These are phyloP conservation scores for Garrulus glandarius DNA, from an alignment of 2,797 vertebrate genomes.

Conservation along the genomic window DNA sequence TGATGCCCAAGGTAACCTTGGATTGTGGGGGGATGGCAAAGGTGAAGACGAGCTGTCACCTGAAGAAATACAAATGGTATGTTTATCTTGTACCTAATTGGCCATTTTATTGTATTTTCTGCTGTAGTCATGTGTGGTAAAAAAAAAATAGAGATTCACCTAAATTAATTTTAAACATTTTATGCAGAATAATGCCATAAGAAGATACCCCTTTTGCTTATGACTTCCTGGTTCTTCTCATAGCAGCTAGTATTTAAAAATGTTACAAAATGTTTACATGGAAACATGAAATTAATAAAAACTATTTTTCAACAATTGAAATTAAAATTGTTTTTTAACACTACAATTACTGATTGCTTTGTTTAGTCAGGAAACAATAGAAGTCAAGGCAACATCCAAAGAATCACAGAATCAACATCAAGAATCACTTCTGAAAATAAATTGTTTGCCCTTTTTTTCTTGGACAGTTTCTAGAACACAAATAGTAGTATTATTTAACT, in stretches of 20 bases:
- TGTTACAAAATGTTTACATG: background rate
- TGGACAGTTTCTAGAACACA: background rate
- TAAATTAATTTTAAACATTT: background rate
- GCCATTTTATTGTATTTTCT: background rate
- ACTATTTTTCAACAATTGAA: background rate
- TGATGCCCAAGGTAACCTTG: slow-evolving; percentile 74
- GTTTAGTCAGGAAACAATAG: background rate
- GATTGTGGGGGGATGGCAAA: slow-evolving; percentile 83
- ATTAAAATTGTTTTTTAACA: background rate
- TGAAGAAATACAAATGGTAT: slow-evolving; percentile 97
- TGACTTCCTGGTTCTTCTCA: background rate
- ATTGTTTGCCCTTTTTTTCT: background rate
- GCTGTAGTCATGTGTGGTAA: background rate
- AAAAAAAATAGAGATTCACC: background rate
- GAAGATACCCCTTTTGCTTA: background rate
- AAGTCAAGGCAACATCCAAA: background rate
- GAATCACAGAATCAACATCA: no score
- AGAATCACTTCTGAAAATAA: background rate
- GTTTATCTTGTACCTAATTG: background rate
- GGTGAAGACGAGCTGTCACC: slow-evolving; percentile 93
- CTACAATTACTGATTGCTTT: background rate
- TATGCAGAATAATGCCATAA: background rate
- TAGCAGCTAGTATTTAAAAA: background rate
- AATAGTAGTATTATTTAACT: background rate
- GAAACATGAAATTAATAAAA: background rate